These are phyloP conservation scores for Otolemur crassicaudatus DNA, from an alignment of 2,797 vertebrate species.

Conservation along the genomic window DNA sequence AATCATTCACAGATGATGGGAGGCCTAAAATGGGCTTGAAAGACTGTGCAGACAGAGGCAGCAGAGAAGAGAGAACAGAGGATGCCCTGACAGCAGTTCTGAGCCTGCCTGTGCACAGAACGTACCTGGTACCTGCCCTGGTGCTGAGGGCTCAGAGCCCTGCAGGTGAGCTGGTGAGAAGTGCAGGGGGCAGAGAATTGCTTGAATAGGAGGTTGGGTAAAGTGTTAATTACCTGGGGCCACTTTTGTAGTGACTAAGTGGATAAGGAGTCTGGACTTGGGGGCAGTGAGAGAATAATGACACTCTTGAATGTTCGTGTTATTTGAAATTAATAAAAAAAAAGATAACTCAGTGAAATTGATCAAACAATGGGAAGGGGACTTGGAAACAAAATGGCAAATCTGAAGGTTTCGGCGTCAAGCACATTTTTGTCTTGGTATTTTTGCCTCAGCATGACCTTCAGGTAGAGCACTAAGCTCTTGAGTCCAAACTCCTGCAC, in stretches of 20 bases:
- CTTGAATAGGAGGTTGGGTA: fast-evolving
- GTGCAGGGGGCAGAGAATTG: fast-evolving
- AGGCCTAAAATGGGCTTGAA: background rate
- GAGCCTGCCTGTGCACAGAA: fast-evolving
- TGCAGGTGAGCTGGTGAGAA: fast-evolving
- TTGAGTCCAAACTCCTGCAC: too few species aligned
- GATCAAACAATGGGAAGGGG: too few species aligned
- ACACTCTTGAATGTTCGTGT: background rate
- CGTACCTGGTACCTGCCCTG: too few species aligned
- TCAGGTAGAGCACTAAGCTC: background rate
- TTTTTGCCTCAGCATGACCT: background rate
- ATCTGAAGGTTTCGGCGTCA: fast-evolving
- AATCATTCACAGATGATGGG: background rate
- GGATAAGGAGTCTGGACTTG: background rate
- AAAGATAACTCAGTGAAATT: background rate
- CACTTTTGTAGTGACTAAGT: background rate
- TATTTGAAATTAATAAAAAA: background rate
- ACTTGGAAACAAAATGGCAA: too few species aligned
- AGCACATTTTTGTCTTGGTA: background rate
- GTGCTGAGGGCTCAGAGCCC: background rate
- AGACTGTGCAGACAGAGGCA: fast-evolving
- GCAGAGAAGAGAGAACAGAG: too few species aligned
- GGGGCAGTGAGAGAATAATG: background rate
- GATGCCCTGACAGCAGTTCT: fast-evolving
- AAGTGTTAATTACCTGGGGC: background rate